phyloP scores from a whole-genome alignment of 2,888 invertebrate genomes.

The Neuroscelio doddi region DNA sequence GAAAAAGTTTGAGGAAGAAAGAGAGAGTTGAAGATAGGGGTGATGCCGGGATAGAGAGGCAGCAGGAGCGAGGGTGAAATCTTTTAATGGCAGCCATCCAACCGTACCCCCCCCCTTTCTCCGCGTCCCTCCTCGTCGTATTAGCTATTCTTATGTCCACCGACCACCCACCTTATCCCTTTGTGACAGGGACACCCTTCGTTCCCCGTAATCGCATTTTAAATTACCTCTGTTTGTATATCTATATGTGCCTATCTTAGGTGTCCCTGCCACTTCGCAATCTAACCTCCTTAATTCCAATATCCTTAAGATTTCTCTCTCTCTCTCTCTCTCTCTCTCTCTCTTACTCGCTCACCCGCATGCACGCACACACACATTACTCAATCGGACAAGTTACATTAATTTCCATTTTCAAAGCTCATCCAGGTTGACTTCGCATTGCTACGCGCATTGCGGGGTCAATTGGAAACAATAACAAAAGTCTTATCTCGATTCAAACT shows the following conservation, averaged over 20 bases:
- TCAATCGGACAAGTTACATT: no score
- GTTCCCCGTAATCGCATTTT: slow-evolving; percentile 63
- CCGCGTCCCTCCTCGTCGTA: slow-evolving; percentile 49
- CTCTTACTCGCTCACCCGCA: no score
- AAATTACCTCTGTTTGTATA: slow-evolving; percentile 60
- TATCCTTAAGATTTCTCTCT: background rate
- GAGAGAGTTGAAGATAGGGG: slow-evolving; percentile 38
- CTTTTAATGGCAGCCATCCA: slow-evolving; percentile 70
- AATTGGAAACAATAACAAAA: no score
- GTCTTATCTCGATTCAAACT: no score
- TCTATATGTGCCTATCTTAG: slow-evolving; percentile 7
- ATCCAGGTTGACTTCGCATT: no score
- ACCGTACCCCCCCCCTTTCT: slow-evolving; percentile 16
- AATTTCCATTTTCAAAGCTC: no score
- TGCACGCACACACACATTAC: no score
- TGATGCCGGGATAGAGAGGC: slow-evolving; percentile 27
- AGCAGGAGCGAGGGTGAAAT: slow-evolving; percentile 60
- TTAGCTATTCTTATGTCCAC: slow-evolving; percentile 69
- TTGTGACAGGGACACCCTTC: slow-evolving; percentile 54
- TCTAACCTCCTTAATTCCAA: background rate
- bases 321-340: no score
- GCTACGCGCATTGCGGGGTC: no score
- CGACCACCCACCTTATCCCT: slow-evolving; percentile 54
- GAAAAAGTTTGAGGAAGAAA: slow-evolving; percentile 41
- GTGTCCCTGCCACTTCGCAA: slow-evolving; percentile 3